Evolutionary conservation across 2,113 vertebrate genomes (phyloP).

Genomic region (Sorex fumeus): DNA sequence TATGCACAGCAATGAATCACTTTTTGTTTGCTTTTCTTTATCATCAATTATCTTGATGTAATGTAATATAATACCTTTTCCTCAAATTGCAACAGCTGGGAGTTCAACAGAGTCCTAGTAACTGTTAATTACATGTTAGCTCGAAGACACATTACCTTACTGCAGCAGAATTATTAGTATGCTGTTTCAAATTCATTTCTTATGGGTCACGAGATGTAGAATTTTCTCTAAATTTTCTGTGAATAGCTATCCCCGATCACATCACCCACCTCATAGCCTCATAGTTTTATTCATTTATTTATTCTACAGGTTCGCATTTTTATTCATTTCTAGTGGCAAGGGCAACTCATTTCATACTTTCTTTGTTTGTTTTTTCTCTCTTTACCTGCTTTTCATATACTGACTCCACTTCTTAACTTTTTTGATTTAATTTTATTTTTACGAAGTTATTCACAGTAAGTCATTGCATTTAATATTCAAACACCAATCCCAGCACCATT

Average conservation of each 20-base stretch:
- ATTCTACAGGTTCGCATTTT: neutral
- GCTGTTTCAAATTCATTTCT: neutral
- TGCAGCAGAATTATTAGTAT: neutral
- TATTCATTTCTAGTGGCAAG: neutral
- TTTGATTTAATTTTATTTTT: too few relatives aligned
- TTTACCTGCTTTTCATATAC: neutral
- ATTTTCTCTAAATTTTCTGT: neutral
- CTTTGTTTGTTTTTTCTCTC: neutral
- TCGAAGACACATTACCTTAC: neutral
- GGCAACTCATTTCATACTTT: neutral
- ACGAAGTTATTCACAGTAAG: too few relatives aligned
- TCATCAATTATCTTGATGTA: neutral
- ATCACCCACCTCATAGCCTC: neutral
- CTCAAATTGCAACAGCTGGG: neutral
- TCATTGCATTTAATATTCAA: too few relatives aligned
- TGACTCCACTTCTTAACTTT: neutral
- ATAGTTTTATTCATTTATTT: constrained; percentile 1
- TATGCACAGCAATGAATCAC: neutral
- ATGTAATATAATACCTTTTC: neutral
- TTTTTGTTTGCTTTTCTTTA: neutral
- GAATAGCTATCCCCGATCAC: neutral
- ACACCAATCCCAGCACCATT: too few relatives aligned
- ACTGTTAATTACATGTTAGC: neutral
- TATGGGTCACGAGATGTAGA: neutral
- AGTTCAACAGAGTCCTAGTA: neutral